Base-by-base conservation (phyloP, 1,140 invertebrate genomes). In the Drosophila kepulauana region DNA sequence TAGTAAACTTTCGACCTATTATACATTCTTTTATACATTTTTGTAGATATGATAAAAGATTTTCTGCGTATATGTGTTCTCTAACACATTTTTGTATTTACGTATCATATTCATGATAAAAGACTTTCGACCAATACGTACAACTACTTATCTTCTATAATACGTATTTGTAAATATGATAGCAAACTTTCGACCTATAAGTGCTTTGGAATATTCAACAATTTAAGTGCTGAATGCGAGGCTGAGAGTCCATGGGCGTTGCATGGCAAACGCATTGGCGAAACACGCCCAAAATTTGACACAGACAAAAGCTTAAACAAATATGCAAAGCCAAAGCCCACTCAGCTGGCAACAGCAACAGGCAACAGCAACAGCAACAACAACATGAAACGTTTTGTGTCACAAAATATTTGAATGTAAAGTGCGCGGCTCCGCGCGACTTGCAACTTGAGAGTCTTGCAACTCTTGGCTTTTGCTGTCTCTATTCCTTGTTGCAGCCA, bases 321-420 rank as follows among this genome's bases (percentile, higher is more conserved):
- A 87, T 84, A 79, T 80, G 13, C 54, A 33, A 25, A 54, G 11
- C 28, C 28, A 5, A 57, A 25, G 3, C 78, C 62, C 68, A 58
- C 49, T 15, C 33, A 54, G 38, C 20, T 25, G 3, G 20, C 33
- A 58, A 28, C 30, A 45, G 16, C 51, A 67, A 25, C 20, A 52
- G 30, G 20, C 73, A 69, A 41, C 58, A 28, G 51, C 66, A 82
- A 69, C 46, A 57, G 16, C 75, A 66, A 49, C 16, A 33, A 52
- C 74, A 63, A 79, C 62, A 78, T 78, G 63, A 81, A 88, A 70
- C 84, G 80, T 89, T 88, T 88, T 88, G 78, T 88, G 84, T 88
- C 84, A 84, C 84, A 88, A 88, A 89, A 88, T 88, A 88, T 88
- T 88, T 88, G 84, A 88, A 88, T 88, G 84, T 88, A 88, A 87